A percentile compares a stretch with the other conserved stretches of the same genome.
Evolutionary conservation across 2,797 vertebrate genomes (phyloP).

Genomic region (Myiotriccus ornatus): DNA sequence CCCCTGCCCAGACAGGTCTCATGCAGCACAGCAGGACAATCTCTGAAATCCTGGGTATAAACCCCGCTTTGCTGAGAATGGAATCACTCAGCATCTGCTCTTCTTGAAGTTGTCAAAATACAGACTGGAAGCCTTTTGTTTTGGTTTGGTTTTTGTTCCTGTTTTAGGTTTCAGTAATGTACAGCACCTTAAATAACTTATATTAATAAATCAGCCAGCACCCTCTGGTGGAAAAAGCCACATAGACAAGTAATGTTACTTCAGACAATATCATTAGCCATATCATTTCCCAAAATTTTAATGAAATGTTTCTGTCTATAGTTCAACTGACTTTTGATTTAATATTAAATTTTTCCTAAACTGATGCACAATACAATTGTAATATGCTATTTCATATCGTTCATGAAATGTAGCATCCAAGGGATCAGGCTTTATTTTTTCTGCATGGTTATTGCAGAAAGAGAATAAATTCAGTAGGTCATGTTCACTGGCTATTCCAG

Average conservation of each 20-base stretch:
- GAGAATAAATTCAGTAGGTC: not conserved
- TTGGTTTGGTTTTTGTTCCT: not conserved
- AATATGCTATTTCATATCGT: not conserved
- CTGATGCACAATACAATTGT: not conserved
- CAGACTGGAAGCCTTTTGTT: not conserved
- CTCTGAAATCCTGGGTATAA: not conserved
- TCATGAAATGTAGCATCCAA: not conserved
- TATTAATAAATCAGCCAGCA: not conserved
- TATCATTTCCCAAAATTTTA: not conserved
- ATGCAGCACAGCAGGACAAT: not conserved
- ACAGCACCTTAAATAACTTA: not conserved
- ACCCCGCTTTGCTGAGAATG: not conserved
- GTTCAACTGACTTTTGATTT: not conserved
- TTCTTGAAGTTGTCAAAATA: not conserved
- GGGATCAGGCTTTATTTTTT: not conserved
- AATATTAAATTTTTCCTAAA: not conserved
- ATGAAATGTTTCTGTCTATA: not conserved
- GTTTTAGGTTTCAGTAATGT: not conserved
- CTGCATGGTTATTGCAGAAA: not conserved
- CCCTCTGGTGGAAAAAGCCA: slow-evolving; percentile 9
- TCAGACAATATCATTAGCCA: not conserved
- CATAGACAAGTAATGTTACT: not conserved
- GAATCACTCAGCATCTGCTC: not conserved
- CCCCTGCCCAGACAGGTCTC: not conserved
- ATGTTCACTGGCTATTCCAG: not conserved